These are phyloP conservation scores for Stegophylla sp. DNA, from an alignment of 2,888 invertebrate genomes.

Conservation along the genomic window DNA sequence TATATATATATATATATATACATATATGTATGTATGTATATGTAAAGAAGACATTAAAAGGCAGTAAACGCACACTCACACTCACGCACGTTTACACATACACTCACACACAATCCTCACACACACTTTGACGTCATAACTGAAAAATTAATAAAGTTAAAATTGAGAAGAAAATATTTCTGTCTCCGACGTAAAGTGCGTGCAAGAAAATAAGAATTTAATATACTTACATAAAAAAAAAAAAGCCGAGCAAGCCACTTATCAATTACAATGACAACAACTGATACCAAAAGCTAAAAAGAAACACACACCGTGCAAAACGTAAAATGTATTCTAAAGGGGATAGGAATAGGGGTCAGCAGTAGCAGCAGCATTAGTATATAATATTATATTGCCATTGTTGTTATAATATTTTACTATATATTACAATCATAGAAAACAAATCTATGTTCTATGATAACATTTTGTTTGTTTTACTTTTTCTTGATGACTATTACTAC, in stretches of 20 bases:
- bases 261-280: slow-evolving; percentile 28
- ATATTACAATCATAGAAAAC: slow-evolving; percentile 27
- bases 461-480: slow-evolving; percentile 16
- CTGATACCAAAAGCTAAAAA: slow-evolving; percentile 19
- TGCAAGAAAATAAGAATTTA: slow-evolving; percentile 16
- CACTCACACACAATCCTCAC: slow-evolving; percentile 21
- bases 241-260: slow-evolving; percentile 49
- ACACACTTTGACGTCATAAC: slow-evolving; percentile 10
- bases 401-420: slow-evolving; percentile 18
- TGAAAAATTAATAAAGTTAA: neutral
- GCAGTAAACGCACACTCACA: slow-evolving; percentile 26
- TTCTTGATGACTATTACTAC: neutral
- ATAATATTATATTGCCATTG: slow-evolving; percentile 19
- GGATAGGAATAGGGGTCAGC: slow-evolving; percentile 8
- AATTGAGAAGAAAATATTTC: neutral
- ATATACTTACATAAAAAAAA: slow-evolving; percentile 1
- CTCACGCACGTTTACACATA: slow-evolving; percentile 16
- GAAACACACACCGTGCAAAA: slow-evolving; percentile 49
- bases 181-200: slow-evolving; percentile 38
- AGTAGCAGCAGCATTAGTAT: slow-evolving; percentile 54
- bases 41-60: slow-evolving; percentile 24
- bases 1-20: slow-evolving; percentile 9
- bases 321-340: neutral
- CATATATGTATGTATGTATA: slow-evolving; percentile 20
- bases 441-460: slow-evolving; percentile 18